Conservation (phyloP, 2,113 vertebrate genomes). For the Chitala chitala region DNA sequence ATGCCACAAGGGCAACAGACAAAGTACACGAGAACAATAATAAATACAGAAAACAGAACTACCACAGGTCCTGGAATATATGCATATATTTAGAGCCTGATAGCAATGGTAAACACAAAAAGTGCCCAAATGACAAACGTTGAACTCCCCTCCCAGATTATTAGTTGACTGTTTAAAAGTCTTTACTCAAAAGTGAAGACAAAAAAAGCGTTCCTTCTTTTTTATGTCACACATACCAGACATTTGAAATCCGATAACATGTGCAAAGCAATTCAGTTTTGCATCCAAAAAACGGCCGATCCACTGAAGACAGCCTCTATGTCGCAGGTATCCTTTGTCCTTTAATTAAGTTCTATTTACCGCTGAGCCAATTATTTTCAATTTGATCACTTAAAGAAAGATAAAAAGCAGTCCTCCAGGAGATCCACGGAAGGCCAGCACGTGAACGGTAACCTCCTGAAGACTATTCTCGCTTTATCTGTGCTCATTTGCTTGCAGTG, state of each 20-base stretch:
- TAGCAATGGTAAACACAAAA: no score
- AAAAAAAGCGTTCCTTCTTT: conserved; percentile 18
- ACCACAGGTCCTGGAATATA: no score
- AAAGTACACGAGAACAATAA: no score
- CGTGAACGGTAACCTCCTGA: conserved; percentile 61
- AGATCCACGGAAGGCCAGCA: conserved; percentile 34
- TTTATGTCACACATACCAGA: conserved; percentile 38
- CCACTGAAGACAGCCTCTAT: conserved; percentile 12
- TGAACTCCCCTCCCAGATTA: not conserved
- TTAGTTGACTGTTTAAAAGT: not conserved
- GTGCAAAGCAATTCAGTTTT: conserved; percentile 18
- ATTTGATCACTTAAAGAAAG: conserved; percentile 45
- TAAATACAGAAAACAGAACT: no score
- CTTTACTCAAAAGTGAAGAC: not conserved
- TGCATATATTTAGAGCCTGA: no score
- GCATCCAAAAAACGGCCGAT: conserved; percentile 26
- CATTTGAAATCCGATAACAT: conserved; percentile 36
- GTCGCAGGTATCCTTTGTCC: conserved; percentile 45
- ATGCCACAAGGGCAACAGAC: no score
- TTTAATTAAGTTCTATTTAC: conserved; percentile 50
- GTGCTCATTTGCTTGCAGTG: conserved; percentile 74
- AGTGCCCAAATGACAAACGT: no score
- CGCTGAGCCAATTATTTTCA: conserved; percentile 47
- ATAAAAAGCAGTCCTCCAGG: conserved; percentile 41
- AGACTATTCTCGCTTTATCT: conserved; percentile 50